These are phyloP conservation scores for Antheraea yamamai DNA, from an alignment of 2,888 invertebrate species.

Conservation along the genomic window DNA sequence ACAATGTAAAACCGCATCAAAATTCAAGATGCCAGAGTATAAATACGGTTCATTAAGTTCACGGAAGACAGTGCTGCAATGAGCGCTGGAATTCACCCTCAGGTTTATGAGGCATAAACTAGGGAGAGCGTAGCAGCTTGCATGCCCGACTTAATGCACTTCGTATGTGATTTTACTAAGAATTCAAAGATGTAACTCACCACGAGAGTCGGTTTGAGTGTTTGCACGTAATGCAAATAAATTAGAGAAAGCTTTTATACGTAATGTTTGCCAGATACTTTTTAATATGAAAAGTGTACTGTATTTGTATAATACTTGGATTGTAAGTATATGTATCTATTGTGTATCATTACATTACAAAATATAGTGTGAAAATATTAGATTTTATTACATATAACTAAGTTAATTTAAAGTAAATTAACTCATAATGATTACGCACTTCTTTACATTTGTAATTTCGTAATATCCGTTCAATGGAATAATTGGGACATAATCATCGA, in stretches of 20 bases:
- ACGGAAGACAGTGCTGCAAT: constrained; percentile 11
- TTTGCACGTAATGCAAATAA: constrained; percentile 21
- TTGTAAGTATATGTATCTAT: no score
- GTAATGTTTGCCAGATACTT: background rate
- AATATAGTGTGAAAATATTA: no score
- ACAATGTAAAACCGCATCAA: constrained; percentile 3
- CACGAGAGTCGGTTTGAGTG: constrained; percentile 12
- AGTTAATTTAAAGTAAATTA: no score
- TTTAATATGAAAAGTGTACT: background rate
- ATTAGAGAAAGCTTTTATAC: constrained; percentile 14
- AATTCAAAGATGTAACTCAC: constrained; percentile 23
- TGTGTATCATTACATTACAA: background rate
- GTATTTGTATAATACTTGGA: no score
- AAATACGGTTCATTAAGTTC: constrained; percentile 22
- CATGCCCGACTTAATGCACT: constrained; percentile 38
- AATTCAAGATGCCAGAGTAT: constrained; percentile 5
- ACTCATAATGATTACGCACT: no score
- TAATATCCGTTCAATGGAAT: no score
- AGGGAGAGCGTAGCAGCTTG: constrained; percentile 27
- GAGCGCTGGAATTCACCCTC: constrained; percentile 8
- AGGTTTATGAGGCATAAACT: constrained; percentile 23
- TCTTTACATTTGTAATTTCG: no score
- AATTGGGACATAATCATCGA: no score
- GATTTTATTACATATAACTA: no score
- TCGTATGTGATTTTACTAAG: constrained; percentile 29